Conservation (phyloP, 2,888 invertebrate genomes). For the Cephus pygmeus region DNA sequence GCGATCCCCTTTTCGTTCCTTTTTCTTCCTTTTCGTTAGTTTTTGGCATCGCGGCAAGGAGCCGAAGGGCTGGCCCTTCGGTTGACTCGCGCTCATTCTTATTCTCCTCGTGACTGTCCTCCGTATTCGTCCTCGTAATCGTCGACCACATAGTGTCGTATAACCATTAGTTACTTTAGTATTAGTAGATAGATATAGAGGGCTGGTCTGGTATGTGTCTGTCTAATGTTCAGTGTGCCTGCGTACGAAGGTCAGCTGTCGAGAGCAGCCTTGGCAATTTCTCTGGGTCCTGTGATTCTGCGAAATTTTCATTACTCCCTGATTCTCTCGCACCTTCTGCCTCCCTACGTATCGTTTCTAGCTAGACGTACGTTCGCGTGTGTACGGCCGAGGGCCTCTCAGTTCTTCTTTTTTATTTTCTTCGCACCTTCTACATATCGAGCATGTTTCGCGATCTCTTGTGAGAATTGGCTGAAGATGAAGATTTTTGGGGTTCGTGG, state of each 20-base stretch:
- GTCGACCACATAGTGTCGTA: constrained; percentile 36
- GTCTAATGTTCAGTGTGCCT: not conserved
- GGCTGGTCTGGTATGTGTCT: constrained; percentile 1
- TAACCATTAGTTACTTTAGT: constrained; percentile 8
- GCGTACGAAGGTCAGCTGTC: not conserved
- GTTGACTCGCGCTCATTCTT: no score
- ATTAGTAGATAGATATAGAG: constrained; percentile 11
- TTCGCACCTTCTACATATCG: not conserved
- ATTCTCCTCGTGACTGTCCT: constrained; percentile 32
- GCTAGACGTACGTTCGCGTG: not conserved
- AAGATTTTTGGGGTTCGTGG: constrained; percentile 21
- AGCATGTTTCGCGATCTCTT: not conserved
- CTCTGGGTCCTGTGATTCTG: not conserved
- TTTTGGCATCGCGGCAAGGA: no score
- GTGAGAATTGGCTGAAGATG: not conserved
- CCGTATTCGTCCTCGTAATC: constrained; percentile 39
- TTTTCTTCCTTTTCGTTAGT: not conserved
- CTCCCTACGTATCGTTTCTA: not conserved
- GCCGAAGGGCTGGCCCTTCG: no score
- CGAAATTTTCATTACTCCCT: not conserved
- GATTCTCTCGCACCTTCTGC: not conserved
- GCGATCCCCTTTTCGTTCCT: not conserved
- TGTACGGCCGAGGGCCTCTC: not conserved
- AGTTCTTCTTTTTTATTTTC: not conserved
- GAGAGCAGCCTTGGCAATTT: not conserved